phyloP scores from a whole-genome alignment of 2,113 vertebrate genomes.

The Progne subis region DNA sequence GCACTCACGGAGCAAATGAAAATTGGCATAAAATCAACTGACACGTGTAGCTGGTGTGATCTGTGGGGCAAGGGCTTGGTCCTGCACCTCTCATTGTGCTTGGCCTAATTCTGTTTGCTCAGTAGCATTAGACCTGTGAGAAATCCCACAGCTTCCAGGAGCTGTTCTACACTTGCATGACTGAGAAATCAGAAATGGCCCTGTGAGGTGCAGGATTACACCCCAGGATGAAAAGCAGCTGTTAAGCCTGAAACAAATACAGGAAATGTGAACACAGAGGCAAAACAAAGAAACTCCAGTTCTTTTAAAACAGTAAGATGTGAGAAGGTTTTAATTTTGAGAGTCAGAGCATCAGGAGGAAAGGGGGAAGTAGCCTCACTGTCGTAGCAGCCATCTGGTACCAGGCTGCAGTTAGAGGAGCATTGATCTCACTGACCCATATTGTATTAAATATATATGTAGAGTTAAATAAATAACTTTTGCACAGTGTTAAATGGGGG shows the following conservation, averaged over 20 bases:
- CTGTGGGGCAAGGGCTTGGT: neutral
- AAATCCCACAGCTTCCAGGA: neutral
- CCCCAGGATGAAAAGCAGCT: neutral
- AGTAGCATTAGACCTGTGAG: neutral
- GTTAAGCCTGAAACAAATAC: constrained; percentile 52
- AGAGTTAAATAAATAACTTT: constrained; percentile 36
- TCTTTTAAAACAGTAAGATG: neutral
- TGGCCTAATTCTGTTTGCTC: neutral
- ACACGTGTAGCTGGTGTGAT: neutral
- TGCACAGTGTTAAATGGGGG: constrained; percentile 64
- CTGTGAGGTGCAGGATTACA: neutral
- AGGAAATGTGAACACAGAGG: constrained; percentile 25
- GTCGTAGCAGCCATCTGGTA: neutral
- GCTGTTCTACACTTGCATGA: neutral
- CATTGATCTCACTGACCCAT: constrained; percentile 2
- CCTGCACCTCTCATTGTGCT: neutral
- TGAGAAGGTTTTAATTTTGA: neutral
- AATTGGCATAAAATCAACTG: neutral
- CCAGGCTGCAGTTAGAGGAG: neutral
- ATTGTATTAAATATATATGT: constrained; percentile 31
- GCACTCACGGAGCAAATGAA: neutral
- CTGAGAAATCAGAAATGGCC: neutral
- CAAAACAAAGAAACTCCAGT: constrained; percentile 16
- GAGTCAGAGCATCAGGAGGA: neutral
- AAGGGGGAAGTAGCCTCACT: neutral